phyloP scores from a whole-genome alignment of 1,140 invertebrate species.

The Drosophila triauraria region DNA sequence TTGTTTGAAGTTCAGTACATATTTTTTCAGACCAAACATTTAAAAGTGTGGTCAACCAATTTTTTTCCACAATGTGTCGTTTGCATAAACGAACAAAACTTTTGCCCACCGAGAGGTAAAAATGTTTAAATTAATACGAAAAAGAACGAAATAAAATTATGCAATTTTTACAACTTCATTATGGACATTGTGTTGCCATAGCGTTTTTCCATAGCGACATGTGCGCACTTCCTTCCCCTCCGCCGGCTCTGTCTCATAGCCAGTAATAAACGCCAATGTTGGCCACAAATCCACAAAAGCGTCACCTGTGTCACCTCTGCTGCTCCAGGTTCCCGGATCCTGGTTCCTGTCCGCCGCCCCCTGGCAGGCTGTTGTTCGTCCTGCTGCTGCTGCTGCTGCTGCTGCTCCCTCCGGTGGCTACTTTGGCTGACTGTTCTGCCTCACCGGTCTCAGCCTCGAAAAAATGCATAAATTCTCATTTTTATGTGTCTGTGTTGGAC shows the following conservation, averaged over 20 bases:
- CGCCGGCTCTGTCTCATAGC: slow-evolving; percentile 11
- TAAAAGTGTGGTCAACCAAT: slow-evolving; percentile 58
- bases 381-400: slow-evolving; percentile 33
- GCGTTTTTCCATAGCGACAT: slow-evolving; percentile 50
- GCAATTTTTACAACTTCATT: slow-evolving; percentile 79
- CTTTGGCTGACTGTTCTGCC: slow-evolving; percentile 44
- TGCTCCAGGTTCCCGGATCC: slow-evolving; percentile 12
- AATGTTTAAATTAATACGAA: slow-evolving; percentile 52
- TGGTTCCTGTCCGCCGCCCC: neutral
- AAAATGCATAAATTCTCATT: slow-evolving; percentile 80
- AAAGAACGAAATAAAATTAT: slow-evolving; percentile 74
- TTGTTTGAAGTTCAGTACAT: slow-evolving; percentile 41
- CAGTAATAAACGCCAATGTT: slow-evolving; percentile 56
- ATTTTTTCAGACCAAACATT: slow-evolving; percentile 57
- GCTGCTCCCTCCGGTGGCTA: slow-evolving; percentile 55
- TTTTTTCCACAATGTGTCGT: slow-evolving; percentile 24
- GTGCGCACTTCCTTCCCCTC: slow-evolving; percentile 51
- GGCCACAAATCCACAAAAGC: slow-evolving; percentile 74
- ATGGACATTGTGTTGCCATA: slow-evolving; percentile 58
- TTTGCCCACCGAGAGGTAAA: slow-evolving; percentile 34
- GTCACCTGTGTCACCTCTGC: slow-evolving; percentile 76
- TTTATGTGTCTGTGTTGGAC: slow-evolving; percentile 80
- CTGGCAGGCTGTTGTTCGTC: slow-evolving; percentile 20
- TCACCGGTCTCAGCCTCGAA: slow-evolving; percentile 36
- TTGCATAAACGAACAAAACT: slow-evolving; percentile 50